These are phyloP conservation scores for Gracilinanus agilis DNA, from an alignment of 2,113 vertebrate species.

Conservation along the genomic window DNA sequence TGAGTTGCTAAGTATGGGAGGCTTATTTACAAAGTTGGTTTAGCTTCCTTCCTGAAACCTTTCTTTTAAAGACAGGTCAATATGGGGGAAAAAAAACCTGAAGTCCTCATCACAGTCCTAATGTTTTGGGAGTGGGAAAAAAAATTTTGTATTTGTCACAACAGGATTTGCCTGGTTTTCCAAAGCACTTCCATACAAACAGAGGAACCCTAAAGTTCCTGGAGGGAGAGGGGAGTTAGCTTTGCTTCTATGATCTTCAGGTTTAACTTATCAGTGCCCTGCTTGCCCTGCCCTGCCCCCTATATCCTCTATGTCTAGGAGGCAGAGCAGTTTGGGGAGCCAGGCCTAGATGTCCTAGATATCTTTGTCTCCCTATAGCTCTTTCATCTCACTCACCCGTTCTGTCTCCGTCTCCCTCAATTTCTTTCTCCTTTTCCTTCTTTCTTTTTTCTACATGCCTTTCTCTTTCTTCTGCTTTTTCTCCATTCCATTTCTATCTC, in stretches of 20 bases:
- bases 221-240: not conserved
- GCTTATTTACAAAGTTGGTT: slow-evolving; percentile 3
- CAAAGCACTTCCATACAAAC: not conserved
- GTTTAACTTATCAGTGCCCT: not conserved
- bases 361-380: not conserved
- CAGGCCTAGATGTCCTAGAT: not conserved
- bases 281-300: not conserved
- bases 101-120: not conserved
- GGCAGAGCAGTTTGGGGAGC: not conserved
- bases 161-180: not conserved
- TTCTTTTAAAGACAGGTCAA: not conserved
- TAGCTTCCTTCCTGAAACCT: not conserved
- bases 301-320: not conserved
- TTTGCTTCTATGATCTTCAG: not conserved
- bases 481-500: not conserved
- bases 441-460: too few relatives aligned
- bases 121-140: not conserved
- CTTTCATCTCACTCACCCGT: not conserved
- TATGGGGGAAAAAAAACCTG: not conserved
- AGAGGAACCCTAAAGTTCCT: not conserved
- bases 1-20: not conserved
- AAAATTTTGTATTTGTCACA: not conserved
- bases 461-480: not conserved
- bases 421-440: not conserved
- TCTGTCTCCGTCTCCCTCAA: not conserved